These are phyloP conservation scores for Diplodus sargus DNA, from an alignment of 2,797 vertebrate species.

Conservation along the genomic window DNA sequence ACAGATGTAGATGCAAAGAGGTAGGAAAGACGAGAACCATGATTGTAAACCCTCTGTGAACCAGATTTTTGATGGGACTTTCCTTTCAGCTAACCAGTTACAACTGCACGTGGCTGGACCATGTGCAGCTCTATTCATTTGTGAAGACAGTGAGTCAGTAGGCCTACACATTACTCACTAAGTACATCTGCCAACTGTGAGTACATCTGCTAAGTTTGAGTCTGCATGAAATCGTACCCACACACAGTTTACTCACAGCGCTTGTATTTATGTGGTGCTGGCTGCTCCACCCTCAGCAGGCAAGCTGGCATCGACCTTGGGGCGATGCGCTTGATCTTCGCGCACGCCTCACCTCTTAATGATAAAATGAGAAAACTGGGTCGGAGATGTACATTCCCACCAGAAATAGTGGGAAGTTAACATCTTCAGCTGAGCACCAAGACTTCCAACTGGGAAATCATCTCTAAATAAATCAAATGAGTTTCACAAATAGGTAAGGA, in stretches of 20 bases:
- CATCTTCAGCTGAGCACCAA: conserved; percentile 80
- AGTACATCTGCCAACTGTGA: conserved; percentile 61
- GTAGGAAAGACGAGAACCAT: neutral
- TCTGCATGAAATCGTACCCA: conserved; percentile 49
- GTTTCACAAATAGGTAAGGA: conserved; percentile 86
- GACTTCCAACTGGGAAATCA: conserved; percentile 87
- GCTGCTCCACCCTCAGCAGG: conserved; percentile 66
- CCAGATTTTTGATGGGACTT: neutral
- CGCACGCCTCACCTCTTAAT: conserved; percentile 77
- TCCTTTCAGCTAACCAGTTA: neutral
- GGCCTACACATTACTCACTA: conserved; percentile 25
- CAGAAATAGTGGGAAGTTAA: conserved; percentile 84
- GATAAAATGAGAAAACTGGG: conserved; percentile 85
- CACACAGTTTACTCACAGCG: conserved; percentile 57
- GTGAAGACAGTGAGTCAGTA: conserved; percentile 55
- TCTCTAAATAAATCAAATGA: conserved; percentile 87
- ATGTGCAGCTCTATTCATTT: conserved; percentile 47
- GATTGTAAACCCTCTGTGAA: neutral
- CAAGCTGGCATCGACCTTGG: conserved; percentile 72
- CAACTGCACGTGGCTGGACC: conserved; percentile 12
- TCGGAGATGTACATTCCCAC: conserved; percentile 81
- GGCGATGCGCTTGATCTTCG: conserved; percentile 75
- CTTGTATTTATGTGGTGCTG: conserved; percentile 54
- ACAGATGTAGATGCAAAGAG: neutral
- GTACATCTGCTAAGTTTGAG: conserved; percentile 58